Percentiles rank a stretch among this genome's conserved stretches.
Evolutionary conservation across 2,113 vertebrate genomes (phyloP).

Genomic region (Peromyscus maniculatus): DNA sequence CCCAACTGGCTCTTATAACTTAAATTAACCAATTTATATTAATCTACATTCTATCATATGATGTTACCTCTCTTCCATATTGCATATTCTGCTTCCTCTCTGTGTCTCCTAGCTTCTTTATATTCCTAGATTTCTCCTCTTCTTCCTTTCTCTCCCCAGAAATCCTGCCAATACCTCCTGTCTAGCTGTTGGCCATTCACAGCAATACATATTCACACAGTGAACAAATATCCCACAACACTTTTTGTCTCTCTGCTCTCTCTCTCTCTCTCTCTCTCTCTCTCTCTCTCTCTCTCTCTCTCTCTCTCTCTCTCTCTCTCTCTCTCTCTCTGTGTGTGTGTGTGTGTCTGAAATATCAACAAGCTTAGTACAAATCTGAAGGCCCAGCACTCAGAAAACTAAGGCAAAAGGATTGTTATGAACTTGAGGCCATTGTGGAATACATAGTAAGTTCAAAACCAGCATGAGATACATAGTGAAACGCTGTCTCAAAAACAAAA

Average conservation of each 20-base stretch:
- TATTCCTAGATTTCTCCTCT: too few relatives aligned
- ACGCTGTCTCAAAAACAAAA: neutral
- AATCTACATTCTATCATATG: neutral
- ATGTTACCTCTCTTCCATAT: too few relatives aligned
- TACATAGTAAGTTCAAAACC: neutral
- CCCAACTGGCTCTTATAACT: neutral
- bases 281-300: neutral
- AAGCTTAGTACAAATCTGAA: neutral
- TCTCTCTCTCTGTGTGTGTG: neutral
- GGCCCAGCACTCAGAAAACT: neutral
- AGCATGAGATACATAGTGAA: neutral
- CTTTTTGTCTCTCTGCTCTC: neutral
- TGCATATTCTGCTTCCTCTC: too few relatives aligned
- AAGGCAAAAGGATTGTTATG: neutral
- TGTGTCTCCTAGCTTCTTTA: too few relatives aligned
- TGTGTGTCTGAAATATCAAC: neutral
- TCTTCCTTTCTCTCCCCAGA: too few relatives aligned
- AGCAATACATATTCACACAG: too few relatives aligned
- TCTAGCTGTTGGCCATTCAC: too few relatives aligned
- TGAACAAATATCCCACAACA: neutral
- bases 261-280: neutral
- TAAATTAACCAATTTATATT: neutral
- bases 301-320: fast-evolving
- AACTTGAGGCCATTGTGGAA: neutral
- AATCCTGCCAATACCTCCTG: too few relatives aligned